These are phyloP conservation scores for Drosophila meridionalis DNA, from an alignment of 2,888 invertebrate species.

Conservation along the genomic window DNA sequence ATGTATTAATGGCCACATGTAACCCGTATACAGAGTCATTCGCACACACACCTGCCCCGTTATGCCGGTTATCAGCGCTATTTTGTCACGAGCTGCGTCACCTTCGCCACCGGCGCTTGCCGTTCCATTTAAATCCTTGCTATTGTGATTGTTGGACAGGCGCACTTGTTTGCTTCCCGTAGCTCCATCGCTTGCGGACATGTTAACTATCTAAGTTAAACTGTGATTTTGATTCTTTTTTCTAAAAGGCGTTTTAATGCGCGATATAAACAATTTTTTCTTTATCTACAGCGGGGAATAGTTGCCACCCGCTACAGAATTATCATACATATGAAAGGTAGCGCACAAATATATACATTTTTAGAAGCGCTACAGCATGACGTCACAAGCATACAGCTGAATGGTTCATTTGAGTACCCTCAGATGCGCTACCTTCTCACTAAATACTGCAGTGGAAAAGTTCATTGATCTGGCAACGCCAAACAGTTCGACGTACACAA, in stretches of 20 bases:
- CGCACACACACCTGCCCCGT: conserved; percentile 94
- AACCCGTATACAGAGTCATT: conserved; percentile 1
- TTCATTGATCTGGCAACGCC: conserved; percentile 42
- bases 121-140: conserved; percentile 56
- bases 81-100: conserved; percentile 50
- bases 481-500: conserved; percentile 33
- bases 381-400: conserved; percentile 16
- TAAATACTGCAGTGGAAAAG: background rate
- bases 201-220: conserved; percentile 39
- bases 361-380: background rate
- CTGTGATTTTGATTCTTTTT: conserved; percentile 9
- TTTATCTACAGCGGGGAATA: conserved; percentile 34
- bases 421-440: background rate
- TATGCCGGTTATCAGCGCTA: conserved; percentile 98
- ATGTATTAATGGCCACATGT: conserved; percentile 2
- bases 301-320: conserved; percentile 43
- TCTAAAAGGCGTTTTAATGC: conserved; percentile 5
- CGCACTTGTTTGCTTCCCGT: conserved; percentile 61
- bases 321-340: conserved; percentile 21
- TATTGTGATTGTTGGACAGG: conserved; percentile 40
- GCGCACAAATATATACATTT: background rate
- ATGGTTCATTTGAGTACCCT: background rate
- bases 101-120: conserved; percentile 17
- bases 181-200: conserved; percentile 64
- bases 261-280: conserved; percentile 62